These are phyloP conservation scores for Zeugodacus cucurbitae DNA, from an alignment of 1,140 invertebrate genomes.

Conservation along the genomic window DNA sequence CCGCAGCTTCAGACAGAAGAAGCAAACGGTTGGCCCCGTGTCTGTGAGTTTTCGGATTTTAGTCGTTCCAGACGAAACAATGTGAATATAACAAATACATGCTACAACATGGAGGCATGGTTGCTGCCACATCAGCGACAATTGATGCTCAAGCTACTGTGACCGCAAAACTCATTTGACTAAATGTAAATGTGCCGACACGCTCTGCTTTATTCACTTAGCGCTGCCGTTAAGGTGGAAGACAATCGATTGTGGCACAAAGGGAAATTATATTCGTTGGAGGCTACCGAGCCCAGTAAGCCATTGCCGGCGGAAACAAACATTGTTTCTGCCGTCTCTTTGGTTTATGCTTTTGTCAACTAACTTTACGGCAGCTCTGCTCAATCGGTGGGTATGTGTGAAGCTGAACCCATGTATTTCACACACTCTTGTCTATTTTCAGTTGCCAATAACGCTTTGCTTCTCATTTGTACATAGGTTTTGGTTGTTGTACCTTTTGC, in stretches of 20 bases:
- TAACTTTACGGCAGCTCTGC: neutral
- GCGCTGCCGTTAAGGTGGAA: neutral
- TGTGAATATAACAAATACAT: neutral
- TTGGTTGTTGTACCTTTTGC: neutral
- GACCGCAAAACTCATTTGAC: conserved; percentile 27
- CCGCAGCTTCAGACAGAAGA: neutral
- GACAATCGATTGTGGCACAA: no score
- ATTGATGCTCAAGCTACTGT: conserved; percentile 33
- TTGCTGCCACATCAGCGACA: no score
- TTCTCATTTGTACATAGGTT: neutral
- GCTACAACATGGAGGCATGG: no score
- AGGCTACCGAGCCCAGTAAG: neutral
- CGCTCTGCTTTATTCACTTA: conserved; percentile 29
- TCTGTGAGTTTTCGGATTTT: neutral
- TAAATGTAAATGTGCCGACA: conserved; percentile 36
- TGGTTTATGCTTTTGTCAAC: conserved; percentile 8
- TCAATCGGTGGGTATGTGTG: neutral
- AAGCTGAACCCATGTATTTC: neutral
- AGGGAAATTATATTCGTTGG: no score
- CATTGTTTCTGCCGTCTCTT: neutral
- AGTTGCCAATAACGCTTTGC: neutral
- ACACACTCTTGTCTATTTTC: neutral
- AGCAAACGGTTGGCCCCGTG: neutral
- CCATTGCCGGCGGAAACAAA: neutral
- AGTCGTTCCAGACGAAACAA: neutral